Evolutionary conservation across 1,140 invertebrate genomes (phyloP).

Genomic region (Pseudachorutes palmiensis): DNA sequence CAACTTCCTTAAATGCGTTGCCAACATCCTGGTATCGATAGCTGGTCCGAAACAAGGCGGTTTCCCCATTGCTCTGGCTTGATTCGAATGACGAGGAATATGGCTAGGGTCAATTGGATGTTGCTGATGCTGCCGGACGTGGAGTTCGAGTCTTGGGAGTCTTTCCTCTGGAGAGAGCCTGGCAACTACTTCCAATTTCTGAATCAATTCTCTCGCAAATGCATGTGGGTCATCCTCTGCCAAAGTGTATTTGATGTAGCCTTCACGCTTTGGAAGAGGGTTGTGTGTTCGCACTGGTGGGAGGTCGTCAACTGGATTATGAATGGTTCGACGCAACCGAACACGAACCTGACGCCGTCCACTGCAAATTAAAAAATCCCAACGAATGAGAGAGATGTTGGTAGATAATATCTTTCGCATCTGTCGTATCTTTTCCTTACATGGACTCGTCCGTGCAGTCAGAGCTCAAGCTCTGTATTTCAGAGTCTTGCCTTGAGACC

Average conservation of each 20-base stretch:
- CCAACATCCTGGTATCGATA: not conserved
- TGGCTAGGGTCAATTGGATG: not conserved
- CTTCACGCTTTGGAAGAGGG: not conserved
- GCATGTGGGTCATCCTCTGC: not conserved
- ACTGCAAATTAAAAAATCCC: not conserved
- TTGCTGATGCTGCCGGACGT: not conserved
- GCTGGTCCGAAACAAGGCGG: not conserved
- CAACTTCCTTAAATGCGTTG: not conserved
- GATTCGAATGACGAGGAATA: not conserved
- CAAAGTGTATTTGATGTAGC: not conserved
- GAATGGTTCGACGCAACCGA: not conserved
- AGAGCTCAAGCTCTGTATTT: conserved; percentile 64
- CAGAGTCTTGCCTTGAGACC: conserved; percentile 80
- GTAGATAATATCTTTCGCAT: too few relatives aligned
- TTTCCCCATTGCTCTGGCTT: not conserved
- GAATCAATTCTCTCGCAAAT: not conserved
- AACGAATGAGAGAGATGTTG: too few relatives aligned
- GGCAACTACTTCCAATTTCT: not conserved
- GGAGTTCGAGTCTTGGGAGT: not conserved
- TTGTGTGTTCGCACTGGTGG: not conserved
- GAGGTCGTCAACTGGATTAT: not conserved
- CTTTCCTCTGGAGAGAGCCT: not conserved
- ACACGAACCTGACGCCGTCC: not conserved
- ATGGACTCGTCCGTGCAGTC: not conserved
- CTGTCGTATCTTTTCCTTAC: too few relatives aligned